Evolutionary conservation across 2,113 vertebrate species (phyloP).

Genomic region (Mungos mungo): DNA sequence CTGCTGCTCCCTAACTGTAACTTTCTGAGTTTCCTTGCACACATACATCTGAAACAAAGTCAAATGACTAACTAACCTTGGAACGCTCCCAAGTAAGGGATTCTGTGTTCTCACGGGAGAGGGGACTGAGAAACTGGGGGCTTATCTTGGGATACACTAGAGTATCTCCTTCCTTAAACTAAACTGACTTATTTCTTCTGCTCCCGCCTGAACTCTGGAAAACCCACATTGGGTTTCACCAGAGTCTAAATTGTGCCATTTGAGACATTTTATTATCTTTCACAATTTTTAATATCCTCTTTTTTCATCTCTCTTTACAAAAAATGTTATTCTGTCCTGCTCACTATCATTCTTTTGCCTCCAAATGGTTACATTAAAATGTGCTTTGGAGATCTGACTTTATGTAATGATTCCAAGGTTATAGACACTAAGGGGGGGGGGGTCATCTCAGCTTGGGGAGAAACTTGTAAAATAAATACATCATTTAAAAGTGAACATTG

Average conservation of each 20-base stretch:
- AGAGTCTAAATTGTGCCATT: not conserved
- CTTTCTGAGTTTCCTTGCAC: not conserved
- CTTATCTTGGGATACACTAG: not conserved
- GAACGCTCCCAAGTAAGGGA: not conserved
- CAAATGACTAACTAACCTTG: not conserved
- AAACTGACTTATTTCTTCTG: not conserved
- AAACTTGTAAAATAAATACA: constrained; percentile 24
- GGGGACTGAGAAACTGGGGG: not conserved
- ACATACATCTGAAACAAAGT: not conserved
- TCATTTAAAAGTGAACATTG: not conserved
- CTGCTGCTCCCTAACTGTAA: not conserved
- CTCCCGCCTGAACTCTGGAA: not conserved
- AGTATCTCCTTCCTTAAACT: not conserved
- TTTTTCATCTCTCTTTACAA: not conserved
- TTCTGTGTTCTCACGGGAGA: not conserved
- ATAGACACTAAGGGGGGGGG: not conserved
- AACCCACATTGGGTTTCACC: not conserved
- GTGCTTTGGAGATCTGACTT: not conserved
- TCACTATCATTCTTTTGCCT: not conserved
- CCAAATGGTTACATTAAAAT: constrained; percentile 10
- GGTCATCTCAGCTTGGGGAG: constrained; percentile 25
- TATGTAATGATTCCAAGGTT: not conserved
- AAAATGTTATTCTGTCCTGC: not conserved
- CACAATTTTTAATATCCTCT: not conserved
- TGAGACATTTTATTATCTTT: constrained; percentile 20